These are phyloP conservation scores for Asobara japonica DNA, from an alignment of 1,140 invertebrate species.

Conservation along the genomic window DNA sequence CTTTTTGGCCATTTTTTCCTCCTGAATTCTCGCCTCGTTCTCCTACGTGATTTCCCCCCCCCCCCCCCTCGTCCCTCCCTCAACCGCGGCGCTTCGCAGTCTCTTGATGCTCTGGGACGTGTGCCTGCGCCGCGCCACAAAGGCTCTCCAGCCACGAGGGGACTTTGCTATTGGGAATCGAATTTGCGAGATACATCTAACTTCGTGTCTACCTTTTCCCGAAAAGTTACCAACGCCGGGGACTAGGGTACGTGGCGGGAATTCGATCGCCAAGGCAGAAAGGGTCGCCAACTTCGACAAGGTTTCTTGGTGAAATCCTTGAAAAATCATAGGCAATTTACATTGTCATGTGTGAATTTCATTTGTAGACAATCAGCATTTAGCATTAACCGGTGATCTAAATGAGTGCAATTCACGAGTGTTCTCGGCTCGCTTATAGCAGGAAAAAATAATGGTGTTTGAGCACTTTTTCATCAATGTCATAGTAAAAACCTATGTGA, in stretches of 20 bases:
- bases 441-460: too few relatives aligned
- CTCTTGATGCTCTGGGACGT: slow-evolving; percentile 8
- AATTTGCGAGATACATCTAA: slow-evolving; percentile 30
- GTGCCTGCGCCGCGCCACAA: not conserved
- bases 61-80: too few relatives aligned
- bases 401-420: too few relatives aligned
- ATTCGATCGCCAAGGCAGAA: not conserved
- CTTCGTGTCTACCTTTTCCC: slow-evolving; percentile 14
- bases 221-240: slow-evolving; percentile 1
- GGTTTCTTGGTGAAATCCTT: too few relatives aligned
- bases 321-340: too few relatives aligned
- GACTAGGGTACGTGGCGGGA: not conserved
- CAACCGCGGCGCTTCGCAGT: not conserved
- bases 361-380: too few relatives aligned
- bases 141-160: not conserved
- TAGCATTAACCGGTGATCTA: too few relatives aligned
- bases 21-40: slow-evolving; percentile 6
- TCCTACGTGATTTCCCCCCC: slow-evolving; percentile 51
- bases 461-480: too few relatives aligned
- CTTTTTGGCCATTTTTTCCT: not conserved
- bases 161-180: slow-evolving; percentile 21
- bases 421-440: too few relatives aligned
- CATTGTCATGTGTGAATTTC: too few relatives aligned
- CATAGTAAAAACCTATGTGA: too few relatives aligned
- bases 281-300: too few relatives aligned